A percentile compares a stretch with the other conserved stretches of the same genome.
These are phyloP conservation scores for Gobionotothen gibberifrons DNA, from an alignment of 2,797 vertebrate species.

Conservation along the genomic window DNA sequence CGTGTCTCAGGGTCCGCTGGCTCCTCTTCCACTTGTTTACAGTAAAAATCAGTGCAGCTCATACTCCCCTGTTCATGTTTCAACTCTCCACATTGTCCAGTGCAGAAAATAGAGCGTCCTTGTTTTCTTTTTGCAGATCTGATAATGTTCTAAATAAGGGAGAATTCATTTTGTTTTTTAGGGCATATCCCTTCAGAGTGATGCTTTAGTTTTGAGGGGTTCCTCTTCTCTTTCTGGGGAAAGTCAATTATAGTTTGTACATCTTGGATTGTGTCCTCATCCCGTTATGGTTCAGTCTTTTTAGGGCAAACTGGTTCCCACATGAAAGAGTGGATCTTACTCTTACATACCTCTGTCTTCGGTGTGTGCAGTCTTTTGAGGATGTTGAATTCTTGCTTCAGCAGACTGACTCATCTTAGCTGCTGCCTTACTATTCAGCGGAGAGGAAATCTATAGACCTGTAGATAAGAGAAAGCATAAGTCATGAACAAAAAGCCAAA, in stretches of 20 bases:
- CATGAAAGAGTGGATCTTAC: constrained; percentile 6
- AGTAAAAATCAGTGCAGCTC: constrained; percentile 13
- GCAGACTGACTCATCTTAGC: neutral
- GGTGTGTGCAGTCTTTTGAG: neutral
- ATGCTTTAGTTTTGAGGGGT: neutral
- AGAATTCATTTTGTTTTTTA: neutral
- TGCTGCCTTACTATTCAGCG: neutral
- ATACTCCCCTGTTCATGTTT: constrained; percentile 7
- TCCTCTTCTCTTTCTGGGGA: neutral
- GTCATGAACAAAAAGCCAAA: neutral
- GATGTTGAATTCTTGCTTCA: neutral
- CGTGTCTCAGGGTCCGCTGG: constrained; percentile 25
- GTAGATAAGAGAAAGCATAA: neutral
- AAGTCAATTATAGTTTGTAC: constrained; percentile 1
- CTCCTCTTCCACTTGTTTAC: constrained; percentile 43
- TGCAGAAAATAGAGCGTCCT: neutral
- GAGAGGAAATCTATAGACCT: neutral
- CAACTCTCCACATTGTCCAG: neutral
- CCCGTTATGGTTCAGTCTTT: neutral
- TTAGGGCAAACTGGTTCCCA: neutral
- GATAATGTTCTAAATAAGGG: neutral
- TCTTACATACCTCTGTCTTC: neutral
- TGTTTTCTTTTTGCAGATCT: neutral
- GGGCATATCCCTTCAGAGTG: neutral
- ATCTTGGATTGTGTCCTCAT: neutral